A percentile compares a stretch with the other conserved stretches of the same genome.
Evolutionary conservation across 2,113 vertebrate species (phyloP).

Genomic region (Brachypteracias leptosomus): DNA sequence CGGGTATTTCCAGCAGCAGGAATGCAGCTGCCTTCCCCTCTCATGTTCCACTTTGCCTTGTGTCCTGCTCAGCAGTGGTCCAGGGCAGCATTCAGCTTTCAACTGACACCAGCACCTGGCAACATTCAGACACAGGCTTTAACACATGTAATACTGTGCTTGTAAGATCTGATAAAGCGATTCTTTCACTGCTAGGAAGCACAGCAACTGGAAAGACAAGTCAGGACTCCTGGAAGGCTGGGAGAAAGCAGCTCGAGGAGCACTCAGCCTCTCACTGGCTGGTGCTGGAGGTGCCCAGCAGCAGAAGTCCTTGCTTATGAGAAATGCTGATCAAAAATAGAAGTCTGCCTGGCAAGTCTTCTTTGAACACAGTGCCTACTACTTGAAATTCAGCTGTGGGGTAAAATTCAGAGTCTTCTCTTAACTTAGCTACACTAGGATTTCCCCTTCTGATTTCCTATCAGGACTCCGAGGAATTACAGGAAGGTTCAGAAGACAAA

Average conservation of each 20-base stretch:
- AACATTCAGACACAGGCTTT: background rate
- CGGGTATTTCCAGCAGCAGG: background rate
- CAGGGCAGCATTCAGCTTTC: background rate
- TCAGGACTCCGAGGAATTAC: background rate
- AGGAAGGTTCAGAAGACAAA: background rate
- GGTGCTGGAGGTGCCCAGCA: background rate
- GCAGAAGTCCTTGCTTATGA: background rate
- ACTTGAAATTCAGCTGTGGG: background rate
- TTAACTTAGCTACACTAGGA: background rate
- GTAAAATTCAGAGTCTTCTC: background rate
- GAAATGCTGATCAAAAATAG: background rate
- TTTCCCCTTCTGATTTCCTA: background rate
- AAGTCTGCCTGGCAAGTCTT: background rate
- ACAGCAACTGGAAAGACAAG: background rate
- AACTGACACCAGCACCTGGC: background rate
- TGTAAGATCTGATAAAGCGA: background rate
- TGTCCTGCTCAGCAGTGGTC: background rate
- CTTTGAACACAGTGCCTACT: background rate
- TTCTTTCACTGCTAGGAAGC: background rate
- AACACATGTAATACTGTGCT: accelerated
- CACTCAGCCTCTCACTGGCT: accelerated
- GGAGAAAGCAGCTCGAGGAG: background rate
- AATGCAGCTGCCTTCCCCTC: background rate
- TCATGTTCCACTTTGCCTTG: background rate
- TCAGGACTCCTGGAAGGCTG: accelerated